phyloP scores from a whole-genome alignment of 2,888 invertebrate species.

The Abrostola tripartita region DNA sequence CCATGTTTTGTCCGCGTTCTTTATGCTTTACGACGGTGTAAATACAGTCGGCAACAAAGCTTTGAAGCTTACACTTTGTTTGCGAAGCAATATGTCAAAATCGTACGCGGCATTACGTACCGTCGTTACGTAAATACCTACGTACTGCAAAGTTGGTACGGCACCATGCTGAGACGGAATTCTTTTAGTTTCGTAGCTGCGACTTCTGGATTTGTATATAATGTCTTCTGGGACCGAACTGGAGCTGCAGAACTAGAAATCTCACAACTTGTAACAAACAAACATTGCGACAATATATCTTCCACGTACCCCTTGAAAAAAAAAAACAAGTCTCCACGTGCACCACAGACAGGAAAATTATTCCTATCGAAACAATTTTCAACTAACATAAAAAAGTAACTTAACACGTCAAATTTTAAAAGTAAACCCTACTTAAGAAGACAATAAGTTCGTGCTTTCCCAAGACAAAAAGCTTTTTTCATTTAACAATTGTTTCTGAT shows the following conservation, averaged over 20 bases:
- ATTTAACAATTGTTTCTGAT: slow-evolving; percentile 61
- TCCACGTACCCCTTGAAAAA: slow-evolving; percentile 8
- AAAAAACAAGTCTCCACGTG: neutral
- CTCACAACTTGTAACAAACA: slow-evolving; percentile 52
- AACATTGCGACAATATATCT: slow-evolving; percentile 36
- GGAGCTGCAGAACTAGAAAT: slow-evolving; percentile 54
- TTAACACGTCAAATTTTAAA: slow-evolving; percentile 16
- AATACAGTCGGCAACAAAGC: slow-evolving; percentile 47
- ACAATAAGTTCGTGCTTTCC: slow-evolving; percentile 35
- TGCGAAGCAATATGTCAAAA: slow-evolving; percentile 56
- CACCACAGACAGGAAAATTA: neutral
- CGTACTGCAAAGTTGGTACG: slow-evolving; percentile 47
- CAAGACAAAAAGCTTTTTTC: slow-evolving; percentile 56
- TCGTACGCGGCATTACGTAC: slow-evolving; percentile 51
- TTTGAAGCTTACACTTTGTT: slow-evolving; percentile 49
- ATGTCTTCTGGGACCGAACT: slow-evolving; percentile 54
- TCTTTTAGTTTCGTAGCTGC: slow-evolving; percentile 53
- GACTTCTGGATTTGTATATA: slow-evolving; percentile 53
- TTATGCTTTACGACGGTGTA: slow-evolving; percentile 42
- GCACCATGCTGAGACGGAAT: slow-evolving; percentile 50
- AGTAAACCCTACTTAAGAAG: slow-evolving; percentile 11
- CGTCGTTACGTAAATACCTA: slow-evolving; percentile 55
- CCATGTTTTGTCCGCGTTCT: slow-evolving; percentile 45
- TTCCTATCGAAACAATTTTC: neutral
- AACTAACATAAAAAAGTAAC: slow-evolving; percentile 6